These are phyloP conservation scores for Ferrisia virgata DNA, from an alignment of 2,888 invertebrate genomes.

Conservation along the genomic window DNA sequence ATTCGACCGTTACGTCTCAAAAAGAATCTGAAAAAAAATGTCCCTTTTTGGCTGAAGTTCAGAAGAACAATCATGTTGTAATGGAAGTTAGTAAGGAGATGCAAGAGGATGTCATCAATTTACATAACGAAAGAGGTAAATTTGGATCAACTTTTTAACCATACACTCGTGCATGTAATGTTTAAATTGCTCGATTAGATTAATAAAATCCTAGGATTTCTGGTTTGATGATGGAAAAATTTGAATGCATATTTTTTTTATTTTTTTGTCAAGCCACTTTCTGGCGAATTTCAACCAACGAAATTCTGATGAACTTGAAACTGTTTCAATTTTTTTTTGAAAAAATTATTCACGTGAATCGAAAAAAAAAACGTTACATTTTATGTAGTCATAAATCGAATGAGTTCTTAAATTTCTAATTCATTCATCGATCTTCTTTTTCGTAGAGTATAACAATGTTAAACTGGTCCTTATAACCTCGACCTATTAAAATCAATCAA, in stretches of 20 bases:
- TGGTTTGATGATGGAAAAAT: neutral
- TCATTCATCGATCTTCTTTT: neutral
- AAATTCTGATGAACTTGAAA: too few species aligned
- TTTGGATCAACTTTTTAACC: neutral
- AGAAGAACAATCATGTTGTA: conserved; percentile 56
- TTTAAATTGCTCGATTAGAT: neutral
- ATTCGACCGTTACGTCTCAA: conserved; percentile 18
- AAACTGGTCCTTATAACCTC: neutral
- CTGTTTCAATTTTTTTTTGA: too few species aligned
- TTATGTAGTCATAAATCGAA: too few species aligned
- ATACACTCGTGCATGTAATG: neutral
- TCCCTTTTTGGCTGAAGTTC: conserved; percentile 61
- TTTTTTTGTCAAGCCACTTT: too few species aligned
- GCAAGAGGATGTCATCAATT: conserved; percentile 61
- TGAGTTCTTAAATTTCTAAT: neutral
- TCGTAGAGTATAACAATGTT: neutral
- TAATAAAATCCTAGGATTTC: neutral
- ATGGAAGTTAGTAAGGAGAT: conserved; percentile 68
- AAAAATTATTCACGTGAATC: too few species aligned
- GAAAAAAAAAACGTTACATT: too few species aligned
- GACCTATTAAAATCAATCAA: neutral
- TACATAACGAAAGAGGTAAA: conserved; percentile 40
- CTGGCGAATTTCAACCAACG: too few species aligned
- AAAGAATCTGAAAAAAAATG: conserved; percentile 55
- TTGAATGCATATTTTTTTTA: neutral